A percentile compares a stretch with the other conserved stretches of the same genome.
These are phyloP conservation scores for Montifringilla adamsi DNA, from an alignment of 2,113 vertebrate genomes.

Conservation along the genomic window DNA sequence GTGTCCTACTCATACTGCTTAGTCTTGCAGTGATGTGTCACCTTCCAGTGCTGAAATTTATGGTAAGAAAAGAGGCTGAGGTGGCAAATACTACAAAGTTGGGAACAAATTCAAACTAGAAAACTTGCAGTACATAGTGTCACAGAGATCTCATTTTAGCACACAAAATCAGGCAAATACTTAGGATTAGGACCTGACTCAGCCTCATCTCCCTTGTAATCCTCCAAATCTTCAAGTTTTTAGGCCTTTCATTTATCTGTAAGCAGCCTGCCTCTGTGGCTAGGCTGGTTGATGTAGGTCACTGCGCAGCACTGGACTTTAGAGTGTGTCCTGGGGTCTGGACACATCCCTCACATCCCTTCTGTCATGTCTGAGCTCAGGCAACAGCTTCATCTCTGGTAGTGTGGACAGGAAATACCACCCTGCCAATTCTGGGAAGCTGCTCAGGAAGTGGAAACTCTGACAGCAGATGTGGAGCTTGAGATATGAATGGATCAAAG, in stretches of 20 bases:
- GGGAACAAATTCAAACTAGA: neutral
- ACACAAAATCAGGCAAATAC: neutral
- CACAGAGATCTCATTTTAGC: constrained; percentile 1
- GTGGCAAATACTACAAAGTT: neutral
- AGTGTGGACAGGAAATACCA: neutral
- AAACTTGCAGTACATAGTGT: neutral
- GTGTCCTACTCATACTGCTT: neutral
- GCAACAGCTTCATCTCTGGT: neutral
- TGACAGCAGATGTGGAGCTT: neutral
- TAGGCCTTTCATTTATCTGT: constrained; percentile 38
- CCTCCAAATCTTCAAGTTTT: constrained; percentile 50
- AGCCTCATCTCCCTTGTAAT: constrained; percentile 40
- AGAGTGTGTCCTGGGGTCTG: accelerated
- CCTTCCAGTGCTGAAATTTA: neutral
- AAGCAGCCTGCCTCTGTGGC: neutral
- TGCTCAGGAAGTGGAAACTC: neutral
- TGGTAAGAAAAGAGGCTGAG: neutral
- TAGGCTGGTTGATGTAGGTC: constrained; percentile 8
- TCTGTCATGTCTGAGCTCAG: neutral
- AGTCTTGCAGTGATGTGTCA: neutral
- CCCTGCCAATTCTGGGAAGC: neutral
- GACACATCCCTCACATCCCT: accelerated
- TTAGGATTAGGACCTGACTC: constrained; percentile 48
- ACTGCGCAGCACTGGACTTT: neutral
- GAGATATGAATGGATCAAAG: neutral